phyloP scores from a whole-genome alignment of 2,113 vertebrate genomes.

The Neomonachus schauinslandi region DNA sequence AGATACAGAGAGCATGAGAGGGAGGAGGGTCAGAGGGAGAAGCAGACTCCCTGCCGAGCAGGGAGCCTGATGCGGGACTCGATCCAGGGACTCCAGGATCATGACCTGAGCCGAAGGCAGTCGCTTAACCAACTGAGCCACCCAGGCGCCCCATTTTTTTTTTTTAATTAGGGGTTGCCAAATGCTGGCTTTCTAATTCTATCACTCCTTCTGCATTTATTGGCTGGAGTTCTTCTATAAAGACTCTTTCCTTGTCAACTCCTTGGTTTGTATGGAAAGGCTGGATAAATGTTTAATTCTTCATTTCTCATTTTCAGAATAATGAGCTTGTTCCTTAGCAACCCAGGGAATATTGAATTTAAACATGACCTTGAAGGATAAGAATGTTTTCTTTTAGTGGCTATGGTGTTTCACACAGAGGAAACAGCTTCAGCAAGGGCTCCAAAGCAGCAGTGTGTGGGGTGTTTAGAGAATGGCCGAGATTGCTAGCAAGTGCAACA shows the following conservation, averaged over 20 bases:
- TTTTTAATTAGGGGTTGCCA: background rate
- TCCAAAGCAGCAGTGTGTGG: background rate
- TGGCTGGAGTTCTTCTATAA: background rate
- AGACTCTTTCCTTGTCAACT: background rate
- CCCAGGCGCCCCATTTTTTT: no score
- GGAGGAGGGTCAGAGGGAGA: no score
- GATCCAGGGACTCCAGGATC: no score
- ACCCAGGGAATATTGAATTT: background rate
- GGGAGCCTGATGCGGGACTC: no score
- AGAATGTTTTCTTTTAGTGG: slow-evolving; percentile 8
- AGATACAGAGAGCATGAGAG: no score
- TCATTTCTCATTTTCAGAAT: background rate
- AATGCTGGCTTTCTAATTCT: background rate
- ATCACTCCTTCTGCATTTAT: background rate
- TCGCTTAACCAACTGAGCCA: no score
- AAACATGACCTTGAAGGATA: background rate
- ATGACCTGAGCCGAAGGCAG: no score
- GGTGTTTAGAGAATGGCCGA: background rate
- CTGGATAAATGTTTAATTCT: slow-evolving; percentile 16
- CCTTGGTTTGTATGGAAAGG: background rate
- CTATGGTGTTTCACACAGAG: background rate
- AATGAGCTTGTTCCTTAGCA: background rate
- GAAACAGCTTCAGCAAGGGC: background rate
- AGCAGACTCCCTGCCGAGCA: no score
- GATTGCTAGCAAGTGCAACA: background rate